phyloP scores from a whole-genome alignment of 2,113 vertebrate genomes.

The Chlorodrepanis virens region DNA sequence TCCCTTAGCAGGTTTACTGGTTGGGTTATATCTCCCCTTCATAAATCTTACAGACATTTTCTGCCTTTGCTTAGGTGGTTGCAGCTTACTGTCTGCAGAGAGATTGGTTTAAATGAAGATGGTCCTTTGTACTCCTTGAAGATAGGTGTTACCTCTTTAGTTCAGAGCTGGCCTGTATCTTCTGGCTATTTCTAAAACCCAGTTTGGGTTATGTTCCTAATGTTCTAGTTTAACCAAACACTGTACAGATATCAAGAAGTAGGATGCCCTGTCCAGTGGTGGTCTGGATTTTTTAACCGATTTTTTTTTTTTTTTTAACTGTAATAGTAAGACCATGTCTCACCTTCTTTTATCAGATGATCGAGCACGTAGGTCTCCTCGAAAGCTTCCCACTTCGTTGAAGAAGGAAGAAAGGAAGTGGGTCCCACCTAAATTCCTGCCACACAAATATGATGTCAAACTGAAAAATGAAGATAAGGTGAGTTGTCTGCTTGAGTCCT shows the following conservation, averaged over 20 bases:
- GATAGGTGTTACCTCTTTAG: neutral
- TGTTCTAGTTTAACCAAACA: neutral
- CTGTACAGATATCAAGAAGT: neutral
- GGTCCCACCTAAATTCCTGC: slow-evolving; percentile 96
- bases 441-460: slow-evolving; percentile 95
- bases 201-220: neutral
- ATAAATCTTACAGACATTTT: accelerated
- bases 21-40: neutral
- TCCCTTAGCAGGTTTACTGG: neutral
- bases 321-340: neutral
- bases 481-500: neutral
- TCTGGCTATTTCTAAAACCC: neutral
- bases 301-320: neutral
- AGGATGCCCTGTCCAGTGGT: neutral
- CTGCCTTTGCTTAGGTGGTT: neutral
- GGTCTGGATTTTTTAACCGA: neutral
- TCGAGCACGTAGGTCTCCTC: slow-evolving; percentile 90
- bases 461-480: slow-evolving; percentile 95
- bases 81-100: neutral
- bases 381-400: slow-evolving; percentile 89
- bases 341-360: slow-evolving; percentile 76
- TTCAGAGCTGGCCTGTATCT: neutral
- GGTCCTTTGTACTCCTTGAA: neutral
- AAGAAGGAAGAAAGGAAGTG: slow-evolving; percentile 96
- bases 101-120: neutral